Percentiles rank a stretch among this genome's conserved stretches.
Evolutionary conservation across 2,113 vertebrate genomes (phyloP).

Genomic region (Mola mola): DNA sequence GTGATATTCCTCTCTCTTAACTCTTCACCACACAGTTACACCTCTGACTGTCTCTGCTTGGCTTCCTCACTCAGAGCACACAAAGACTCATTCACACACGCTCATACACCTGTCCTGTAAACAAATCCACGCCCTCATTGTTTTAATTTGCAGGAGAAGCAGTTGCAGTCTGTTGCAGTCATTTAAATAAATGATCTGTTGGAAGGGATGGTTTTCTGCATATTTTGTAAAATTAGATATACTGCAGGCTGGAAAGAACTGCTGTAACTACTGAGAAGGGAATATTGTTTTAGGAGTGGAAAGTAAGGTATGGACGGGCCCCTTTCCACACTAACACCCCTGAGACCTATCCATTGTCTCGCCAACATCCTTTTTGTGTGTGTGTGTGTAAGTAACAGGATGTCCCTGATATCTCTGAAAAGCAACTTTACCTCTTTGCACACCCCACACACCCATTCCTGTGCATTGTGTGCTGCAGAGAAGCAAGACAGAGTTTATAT

Average conservation of each 20-base stretch:
- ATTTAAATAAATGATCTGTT: slow-evolving; percentile 12
- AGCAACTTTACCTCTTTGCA: slow-evolving; percentile 57
- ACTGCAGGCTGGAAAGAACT: slow-evolving; percentile 11
- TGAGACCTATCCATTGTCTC: slow-evolving; percentile 73
- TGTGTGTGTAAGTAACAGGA: slow-evolving; percentile 59
- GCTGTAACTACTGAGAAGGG: slow-evolving; percentile 28
- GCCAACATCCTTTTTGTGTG: slow-evolving; percentile 72
- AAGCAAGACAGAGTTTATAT: slow-evolving; percentile 2
- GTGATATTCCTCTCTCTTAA: slow-evolving; percentile 47
- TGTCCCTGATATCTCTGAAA: slow-evolving; percentile 71
- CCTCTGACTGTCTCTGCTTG: slow-evolving; percentile 59
- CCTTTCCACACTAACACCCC: slow-evolving; percentile 67
- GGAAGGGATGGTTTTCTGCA: background rate
- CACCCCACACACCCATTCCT: slow-evolving; percentile 72
- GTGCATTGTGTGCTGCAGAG: slow-evolving; percentile 70
- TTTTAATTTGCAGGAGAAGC: slow-evolving; percentile 6
- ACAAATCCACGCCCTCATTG: slow-evolving; percentile 33
- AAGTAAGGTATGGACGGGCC: slow-evolving; percentile 65
- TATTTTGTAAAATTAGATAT: slow-evolving; percentile 13
- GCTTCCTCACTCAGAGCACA: slow-evolving; percentile 44
- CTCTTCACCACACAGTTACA: slow-evolving; percentile 62
- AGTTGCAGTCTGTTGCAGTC: background rate
- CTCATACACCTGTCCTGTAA: slow-evolving; percentile 53
- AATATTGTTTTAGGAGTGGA: slow-evolving; percentile 46
- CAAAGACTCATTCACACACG: slow-evolving; percentile 69